Evolutionary conservation across 2,888 invertebrate species (phyloP).

Genomic region (Patella caerulea): DNA sequence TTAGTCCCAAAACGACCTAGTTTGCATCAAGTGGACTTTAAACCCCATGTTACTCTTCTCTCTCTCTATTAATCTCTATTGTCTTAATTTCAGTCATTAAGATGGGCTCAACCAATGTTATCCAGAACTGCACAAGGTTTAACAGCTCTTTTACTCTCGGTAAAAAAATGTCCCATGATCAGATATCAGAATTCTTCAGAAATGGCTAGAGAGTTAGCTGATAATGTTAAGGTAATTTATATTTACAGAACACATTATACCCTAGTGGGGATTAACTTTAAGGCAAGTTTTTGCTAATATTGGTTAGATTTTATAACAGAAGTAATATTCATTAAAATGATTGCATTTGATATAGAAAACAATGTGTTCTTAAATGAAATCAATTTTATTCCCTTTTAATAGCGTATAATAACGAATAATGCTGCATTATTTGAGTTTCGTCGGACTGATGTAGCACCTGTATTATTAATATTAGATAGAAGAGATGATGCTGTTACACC

Average conservation of each 20-base stretch:
- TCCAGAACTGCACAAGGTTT: constrained; percentile 88
- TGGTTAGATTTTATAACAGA: too few relatives aligned
- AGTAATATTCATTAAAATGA: too few relatives aligned
- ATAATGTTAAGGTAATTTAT: constrained; percentile 78
- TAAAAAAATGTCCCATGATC: constrained; percentile 91
- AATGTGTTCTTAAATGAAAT: too few relatives aligned
- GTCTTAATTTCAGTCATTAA: constrained; percentile 50
- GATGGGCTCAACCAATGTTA: constrained; percentile 85
- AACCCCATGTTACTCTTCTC: too few relatives aligned
- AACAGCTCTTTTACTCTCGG: constrained; percentile 85
- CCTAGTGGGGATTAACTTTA: too few relatives aligned
- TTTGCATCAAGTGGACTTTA: too few relatives aligned
- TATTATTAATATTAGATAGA: constrained; percentile 91
- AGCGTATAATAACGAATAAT: constrained; percentile 89
- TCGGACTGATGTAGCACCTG: constrained; percentile 80
- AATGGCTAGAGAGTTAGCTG: constrained; percentile 87
- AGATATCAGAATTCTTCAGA: constrained; percentile 90
- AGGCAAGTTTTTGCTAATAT: too few relatives aligned
- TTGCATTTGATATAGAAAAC: too few relatives aligned
- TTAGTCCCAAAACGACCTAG: too few relatives aligned
- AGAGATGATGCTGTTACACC: constrained; percentile 97
- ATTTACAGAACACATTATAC: too few relatives aligned
- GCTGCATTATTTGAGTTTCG: constrained; percentile 89
- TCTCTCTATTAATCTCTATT: background rate
- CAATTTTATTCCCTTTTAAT: constrained; percentile 30